Base-by-base conservation (phyloP, 2,797 vertebrate genomes). In the Acanthiza pusilla region DNA sequence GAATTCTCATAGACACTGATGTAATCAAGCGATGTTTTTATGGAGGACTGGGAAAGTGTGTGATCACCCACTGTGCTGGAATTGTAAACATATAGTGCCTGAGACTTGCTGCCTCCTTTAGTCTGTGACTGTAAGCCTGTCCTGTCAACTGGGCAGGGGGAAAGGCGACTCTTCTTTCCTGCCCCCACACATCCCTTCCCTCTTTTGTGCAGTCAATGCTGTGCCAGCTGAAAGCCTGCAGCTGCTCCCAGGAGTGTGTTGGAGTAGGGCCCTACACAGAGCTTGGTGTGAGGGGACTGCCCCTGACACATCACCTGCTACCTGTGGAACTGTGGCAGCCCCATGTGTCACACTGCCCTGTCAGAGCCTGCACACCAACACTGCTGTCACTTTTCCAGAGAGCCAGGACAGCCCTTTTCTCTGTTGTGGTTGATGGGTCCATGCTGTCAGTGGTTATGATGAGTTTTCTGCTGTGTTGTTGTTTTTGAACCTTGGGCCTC, bases 101-200 rank as follows among this genome's bases (percentile, higher is more conserved):
- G 18, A 61, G 58, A 47, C 11, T 1, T 10, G 50, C 5, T 48
- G 45, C 45, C 20, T 93, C 5, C 47, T 57, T 60, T 60, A 48
- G 15, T 63, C 85, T 32, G 1, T 26, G 38, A 3, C 38, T 79
- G 23, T 66, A 50, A 55, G 42, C 16, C 34, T 45, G 70, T 61
- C 26, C 26, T 29, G 47, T 32, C 3, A 1, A 4, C 10, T 7
- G 3, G 6, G 5, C 2, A 7, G 12, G 1, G 36, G 1, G 4
- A 20, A 63, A 68, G 18, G 36, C 18, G 78, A 2, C n/a, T 72
- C 34, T 55, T 72, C 34, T 55, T 82, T 72, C 9, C 7, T 79
- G 26, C 13, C 7, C 17, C 29, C 5, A 2, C 8, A 11, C 11
- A 58, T 77, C 21, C 23, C 16, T 73, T 50, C 27, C 16, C 27